phyloP scores from a whole-genome alignment of 2,113 vertebrate species.

The Glareola pratincola region DNA sequence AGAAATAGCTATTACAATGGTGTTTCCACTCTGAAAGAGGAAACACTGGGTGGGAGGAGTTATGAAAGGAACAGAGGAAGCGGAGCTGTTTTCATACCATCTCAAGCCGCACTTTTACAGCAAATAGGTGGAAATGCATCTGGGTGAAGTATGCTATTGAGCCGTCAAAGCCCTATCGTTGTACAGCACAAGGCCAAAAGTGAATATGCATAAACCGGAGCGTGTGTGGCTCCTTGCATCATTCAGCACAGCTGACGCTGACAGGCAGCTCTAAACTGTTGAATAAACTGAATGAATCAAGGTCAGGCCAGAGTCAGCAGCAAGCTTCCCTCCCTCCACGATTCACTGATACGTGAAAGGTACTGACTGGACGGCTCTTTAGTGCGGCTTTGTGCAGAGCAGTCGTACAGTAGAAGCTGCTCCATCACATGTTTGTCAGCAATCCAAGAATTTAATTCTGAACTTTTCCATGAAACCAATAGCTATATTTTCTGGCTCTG shows the following conservation, averaged over 20 bases:
- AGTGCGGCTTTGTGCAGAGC: neutral
- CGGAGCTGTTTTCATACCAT: neutral
- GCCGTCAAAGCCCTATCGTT: neutral
- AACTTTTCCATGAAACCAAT: neutral
- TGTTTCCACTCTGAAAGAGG: slow-evolving; percentile 31
- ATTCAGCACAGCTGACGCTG: slow-evolving; percentile 10
- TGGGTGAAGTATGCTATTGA: neutral
- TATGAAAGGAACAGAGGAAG: neutral
- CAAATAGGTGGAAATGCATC: neutral
- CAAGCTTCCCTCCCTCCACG: neutral
- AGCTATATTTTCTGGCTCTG: neutral
- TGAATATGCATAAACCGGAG: neutral
- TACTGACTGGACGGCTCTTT: neutral
- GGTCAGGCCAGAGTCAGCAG: slow-evolving; percentile 35
- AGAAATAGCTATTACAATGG: slow-evolving; percentile 35
- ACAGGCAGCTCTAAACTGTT: slow-evolving; percentile 10
- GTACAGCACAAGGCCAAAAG: neutral
- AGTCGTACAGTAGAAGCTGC: neutral
- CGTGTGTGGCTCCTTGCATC: slow-evolving; percentile 10
- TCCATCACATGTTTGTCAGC: neutral
- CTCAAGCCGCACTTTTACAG: neutral
- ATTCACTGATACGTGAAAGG: neutral
- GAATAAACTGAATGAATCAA: slow-evolving; percentile 15
- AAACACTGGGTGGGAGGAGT: slow-evolving; percentile 29
- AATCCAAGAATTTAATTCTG: neutral